Evolutionary conservation across 2,797 vertebrate species (phyloP).

Genomic region (Limnodromus scolopaceus): DNA sequence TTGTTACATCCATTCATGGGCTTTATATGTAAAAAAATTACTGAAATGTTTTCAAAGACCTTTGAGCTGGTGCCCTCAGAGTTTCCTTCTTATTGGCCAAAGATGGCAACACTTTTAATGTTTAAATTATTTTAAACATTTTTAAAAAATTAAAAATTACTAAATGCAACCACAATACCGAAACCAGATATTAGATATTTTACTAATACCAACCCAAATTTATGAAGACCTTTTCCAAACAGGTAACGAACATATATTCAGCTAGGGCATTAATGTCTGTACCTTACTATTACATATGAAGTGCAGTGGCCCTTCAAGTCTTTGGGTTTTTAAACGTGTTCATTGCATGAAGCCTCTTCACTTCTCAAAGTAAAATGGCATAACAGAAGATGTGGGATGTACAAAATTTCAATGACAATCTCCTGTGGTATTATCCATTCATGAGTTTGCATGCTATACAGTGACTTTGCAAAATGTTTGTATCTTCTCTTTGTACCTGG

Average conservation of each 20-base stretch:
- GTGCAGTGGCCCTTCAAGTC: neutral
- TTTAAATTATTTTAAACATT: neutral
- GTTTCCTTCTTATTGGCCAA: neutral
- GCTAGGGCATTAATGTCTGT: neutral
- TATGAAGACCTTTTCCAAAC: neutral
- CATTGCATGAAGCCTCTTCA: neutral
- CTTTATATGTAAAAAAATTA: neutral
- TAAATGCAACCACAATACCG: neutral
- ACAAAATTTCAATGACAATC: neutral
- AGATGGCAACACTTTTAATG: neutral
- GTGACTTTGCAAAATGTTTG: neutral
- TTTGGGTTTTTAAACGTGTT: neutral
- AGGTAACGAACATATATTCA: neutral
- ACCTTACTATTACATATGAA: neutral
- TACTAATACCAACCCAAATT: neutral
- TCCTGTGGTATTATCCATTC: neutral
- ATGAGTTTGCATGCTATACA: neutral
- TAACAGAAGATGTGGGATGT: neutral
- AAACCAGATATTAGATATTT: neutral
- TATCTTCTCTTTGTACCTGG: neutral
- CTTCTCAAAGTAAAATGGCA: neutral
- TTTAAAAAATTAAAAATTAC: neutral
- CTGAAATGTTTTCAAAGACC: neutral
- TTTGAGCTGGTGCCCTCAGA: neutral
- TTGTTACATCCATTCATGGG: neutral